phyloP scores from a whole-genome alignment of 1,140 invertebrate species.

The Ips typographus region DNA sequence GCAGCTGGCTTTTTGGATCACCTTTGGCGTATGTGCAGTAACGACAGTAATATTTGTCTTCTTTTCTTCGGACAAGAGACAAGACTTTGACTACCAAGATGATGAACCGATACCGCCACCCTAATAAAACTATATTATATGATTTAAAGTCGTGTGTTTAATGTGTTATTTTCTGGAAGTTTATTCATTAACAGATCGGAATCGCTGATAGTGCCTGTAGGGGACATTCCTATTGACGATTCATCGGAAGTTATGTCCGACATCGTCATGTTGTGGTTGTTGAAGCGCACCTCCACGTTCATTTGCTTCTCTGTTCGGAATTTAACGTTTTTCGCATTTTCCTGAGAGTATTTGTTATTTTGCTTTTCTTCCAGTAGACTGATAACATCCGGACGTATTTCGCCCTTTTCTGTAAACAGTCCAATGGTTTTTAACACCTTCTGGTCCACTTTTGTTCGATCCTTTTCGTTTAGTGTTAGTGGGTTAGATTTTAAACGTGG shows the following conservation, averaged over 20 bases:
- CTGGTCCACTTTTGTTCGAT: constrained; percentile 16
- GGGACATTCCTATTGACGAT: not conserved
- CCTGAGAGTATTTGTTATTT: constrained; percentile 1
- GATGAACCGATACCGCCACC: not conserved
- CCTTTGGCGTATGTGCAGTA: constrained; percentile 6
- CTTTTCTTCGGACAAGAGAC: constrained; percentile 18
- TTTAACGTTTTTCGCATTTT: constrained; percentile 25
- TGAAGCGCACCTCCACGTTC: constrained; percentile 12
- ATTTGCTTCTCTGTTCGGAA: constrained; percentile 11
- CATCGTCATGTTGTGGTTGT: constrained; percentile 1
- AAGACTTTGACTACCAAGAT: constrained; percentile 19
- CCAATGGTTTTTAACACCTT: constrained; percentile 32
- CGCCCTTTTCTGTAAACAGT: constrained; percentile 35
- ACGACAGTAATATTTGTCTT: constrained; percentile 9
- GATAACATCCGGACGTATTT: constrained; percentile 31
- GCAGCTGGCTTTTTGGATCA: constrained; percentile 23
- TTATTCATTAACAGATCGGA: constrained; percentile 1
- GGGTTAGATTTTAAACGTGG: constrained; percentile 20
- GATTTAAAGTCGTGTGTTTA: too few relatives aligned
- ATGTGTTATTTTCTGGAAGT: not conserved
- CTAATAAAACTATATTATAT: too few relatives aligned
- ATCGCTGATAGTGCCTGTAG: constrained; percentile 7
- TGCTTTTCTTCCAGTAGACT: constrained; percentile 33
- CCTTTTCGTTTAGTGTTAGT: constrained; percentile 30
- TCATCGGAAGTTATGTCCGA: constrained; percentile 3